Conservation (phyloP, 2,113 vertebrate species). For the Pluvianellus socialis region DNA sequence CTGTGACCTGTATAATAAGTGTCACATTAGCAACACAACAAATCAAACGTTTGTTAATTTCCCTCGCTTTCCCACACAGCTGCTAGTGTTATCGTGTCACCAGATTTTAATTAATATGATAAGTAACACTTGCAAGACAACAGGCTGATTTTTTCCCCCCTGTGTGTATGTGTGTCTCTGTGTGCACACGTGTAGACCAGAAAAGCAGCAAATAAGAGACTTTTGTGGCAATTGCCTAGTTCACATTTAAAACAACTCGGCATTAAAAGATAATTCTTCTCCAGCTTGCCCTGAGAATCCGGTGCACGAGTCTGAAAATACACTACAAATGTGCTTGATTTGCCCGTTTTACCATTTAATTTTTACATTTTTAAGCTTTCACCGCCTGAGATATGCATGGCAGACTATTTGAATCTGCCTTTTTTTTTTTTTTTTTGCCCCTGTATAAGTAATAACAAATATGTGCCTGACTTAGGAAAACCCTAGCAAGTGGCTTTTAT, state of each 20-base stretch:
- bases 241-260: constrained; percentile 22
- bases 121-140: constrained; percentile 98
- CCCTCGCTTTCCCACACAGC: constrained; percentile 93
- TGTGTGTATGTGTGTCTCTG: constrained; percentile 57
- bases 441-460: constrained; percentile 36
- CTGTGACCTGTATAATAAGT: constrained; percentile 98
- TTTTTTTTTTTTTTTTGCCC: constrained; percentile 69
- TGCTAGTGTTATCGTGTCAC: constrained; percentile 92
- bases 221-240: constrained; percentile 35
- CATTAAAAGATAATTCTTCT: constrained; percentile 51
- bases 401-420: constrained; percentile 36
- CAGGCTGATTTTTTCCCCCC: constrained; percentile 82
- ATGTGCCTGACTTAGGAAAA: constrained; percentile 35
- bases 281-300: background rate
- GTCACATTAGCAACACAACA: constrained; percentile 99
- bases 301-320: background rate
- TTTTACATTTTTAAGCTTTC: constrained; percentile 47
- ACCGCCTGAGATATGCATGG: background rate
- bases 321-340: background rate
- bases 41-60: constrained; percentile 97
- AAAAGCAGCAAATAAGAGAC: constrained; percentile 30
- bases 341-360: constrained; percentile 22
- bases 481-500: background rate
- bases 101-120: constrained; percentile 99
- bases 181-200: constrained; percentile 60